Percentiles rank a stretch among this genome's conserved stretches.
Evolutionary conservation across 1,140 invertebrate genomes (phyloP).

Genomic region (Drosophila arawakana): DNA sequence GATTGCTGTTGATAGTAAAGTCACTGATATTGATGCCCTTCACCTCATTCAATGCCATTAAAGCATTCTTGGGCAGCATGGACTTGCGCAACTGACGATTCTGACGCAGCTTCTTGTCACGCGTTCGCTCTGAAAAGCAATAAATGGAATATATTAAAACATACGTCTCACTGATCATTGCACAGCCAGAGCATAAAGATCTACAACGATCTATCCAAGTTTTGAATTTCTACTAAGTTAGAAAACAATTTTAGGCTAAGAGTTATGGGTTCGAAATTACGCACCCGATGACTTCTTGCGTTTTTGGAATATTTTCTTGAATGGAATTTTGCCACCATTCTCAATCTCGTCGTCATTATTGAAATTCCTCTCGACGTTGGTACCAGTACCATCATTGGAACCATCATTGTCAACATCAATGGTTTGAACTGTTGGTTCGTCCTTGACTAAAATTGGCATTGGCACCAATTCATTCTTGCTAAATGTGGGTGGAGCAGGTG

Average conservation of each 20-base stretch:
- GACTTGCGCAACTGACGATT: constrained; percentile 89
- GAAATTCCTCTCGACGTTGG: background rate
- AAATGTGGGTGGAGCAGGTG: background rate
- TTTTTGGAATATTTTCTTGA: constrained; percentile 80
- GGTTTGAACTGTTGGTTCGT: constrained; percentile 10
- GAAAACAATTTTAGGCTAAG: too few relatives aligned
- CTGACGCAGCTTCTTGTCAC: constrained; percentile 87
- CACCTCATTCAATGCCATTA: constrained; percentile 94
- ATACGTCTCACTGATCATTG: too few relatives aligned
- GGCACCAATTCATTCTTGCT: constrained; percentile 8
- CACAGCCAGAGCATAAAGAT: too few relatives aligned
- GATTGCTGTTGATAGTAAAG: constrained; percentile 73
- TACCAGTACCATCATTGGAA: background rate
- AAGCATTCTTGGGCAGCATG: constrained; percentile 92
- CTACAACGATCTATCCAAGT: too few relatives aligned
- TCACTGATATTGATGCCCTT: constrained; percentile 85
- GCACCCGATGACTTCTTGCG: constrained; percentile 82
- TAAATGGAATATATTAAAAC: too few relatives aligned
- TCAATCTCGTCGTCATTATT: constrained; percentile 20
- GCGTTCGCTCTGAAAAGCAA: constrained; percentile 62
- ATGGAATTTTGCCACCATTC: constrained; percentile 68
- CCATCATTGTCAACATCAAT: background rate
- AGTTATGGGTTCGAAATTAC: background rate
- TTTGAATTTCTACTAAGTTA: too few relatives aligned
- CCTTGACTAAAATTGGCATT: constrained; percentile 45